Evolutionary conservation across 2,797 vertebrate species (phyloP).

Genomic region (Heterohyrax brucei): DNA sequence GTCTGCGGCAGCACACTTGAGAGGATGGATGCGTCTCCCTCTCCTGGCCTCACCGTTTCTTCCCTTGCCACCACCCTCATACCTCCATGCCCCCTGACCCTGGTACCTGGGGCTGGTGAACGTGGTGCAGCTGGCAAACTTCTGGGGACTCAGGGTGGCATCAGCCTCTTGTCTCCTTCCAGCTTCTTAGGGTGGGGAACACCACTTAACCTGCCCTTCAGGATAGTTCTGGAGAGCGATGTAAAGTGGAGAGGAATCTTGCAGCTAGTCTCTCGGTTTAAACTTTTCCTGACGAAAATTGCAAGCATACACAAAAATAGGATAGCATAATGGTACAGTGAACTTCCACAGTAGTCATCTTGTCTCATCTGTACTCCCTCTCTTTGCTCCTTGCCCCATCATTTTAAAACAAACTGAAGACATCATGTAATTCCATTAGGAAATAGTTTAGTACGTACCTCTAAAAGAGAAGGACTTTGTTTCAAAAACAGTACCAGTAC

Average conservation of each 20-base stretch:
- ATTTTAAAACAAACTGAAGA: neutral
- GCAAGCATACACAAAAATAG: neutral
- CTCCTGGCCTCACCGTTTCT: neutral
- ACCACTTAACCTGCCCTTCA: neutral
- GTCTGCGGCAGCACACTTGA: neutral
- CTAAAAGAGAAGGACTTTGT: neutral
- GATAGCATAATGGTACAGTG: no score
- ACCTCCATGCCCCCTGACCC: neutral
- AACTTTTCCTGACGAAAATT: neutral
- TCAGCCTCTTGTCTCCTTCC: no score
- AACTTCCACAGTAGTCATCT: neutral
- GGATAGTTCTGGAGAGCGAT: no score
- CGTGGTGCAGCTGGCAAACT: neutral
- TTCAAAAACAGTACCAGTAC: neutral
- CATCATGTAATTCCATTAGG: rapidly evolving
- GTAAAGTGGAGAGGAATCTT: no score
- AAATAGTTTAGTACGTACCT: neutral
- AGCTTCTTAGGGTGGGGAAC: neutral
- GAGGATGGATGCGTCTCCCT: neutral
- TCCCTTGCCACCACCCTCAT: no score
- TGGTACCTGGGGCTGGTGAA: neutral
- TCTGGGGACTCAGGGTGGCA: neutral
- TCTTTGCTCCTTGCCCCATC: neutral
- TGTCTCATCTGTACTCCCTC: neutral
- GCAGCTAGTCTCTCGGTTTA: no score